Evolutionary conservation across 2,797 vertebrate species (phyloP).

Genomic region (Tauraco hartlaubi): DNA sequence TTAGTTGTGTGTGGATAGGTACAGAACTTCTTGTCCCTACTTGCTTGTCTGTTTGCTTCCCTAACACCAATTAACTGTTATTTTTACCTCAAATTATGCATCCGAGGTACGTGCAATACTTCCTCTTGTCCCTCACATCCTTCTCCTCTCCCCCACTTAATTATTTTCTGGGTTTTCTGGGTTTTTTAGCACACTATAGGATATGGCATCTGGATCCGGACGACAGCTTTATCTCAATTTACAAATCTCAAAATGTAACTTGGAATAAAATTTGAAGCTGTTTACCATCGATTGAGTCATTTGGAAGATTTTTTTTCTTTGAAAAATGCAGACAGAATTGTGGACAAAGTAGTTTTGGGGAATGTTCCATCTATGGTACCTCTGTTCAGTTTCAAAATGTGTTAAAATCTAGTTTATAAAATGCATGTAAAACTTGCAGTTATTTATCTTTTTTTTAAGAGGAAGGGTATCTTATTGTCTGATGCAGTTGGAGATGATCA

Average conservation of each 20-base stretch:
- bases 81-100: not conserved
- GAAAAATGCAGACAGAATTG: not conserved
- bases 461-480: not conserved
- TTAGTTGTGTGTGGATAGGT: not conserved
- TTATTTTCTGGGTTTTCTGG: not conserved
- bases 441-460: not conserved
- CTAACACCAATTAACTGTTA: not conserved
- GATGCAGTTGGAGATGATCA: not conserved
- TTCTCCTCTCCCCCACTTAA: not conserved
- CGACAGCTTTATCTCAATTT: not conserved
- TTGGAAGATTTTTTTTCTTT: not conserved
- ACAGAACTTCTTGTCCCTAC: not conserved
- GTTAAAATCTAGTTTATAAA: not conserved
- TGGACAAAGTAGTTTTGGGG: not conserved
- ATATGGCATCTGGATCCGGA: not conserved
- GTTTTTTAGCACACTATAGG: fast-evolving
- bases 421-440: not conserved
- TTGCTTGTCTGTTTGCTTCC: not conserved
- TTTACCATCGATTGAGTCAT: not conserved
- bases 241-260: not conserved
- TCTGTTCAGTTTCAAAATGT: not conserved
- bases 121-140: not conserved
- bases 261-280: not conserved
- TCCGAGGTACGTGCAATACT: not conserved
- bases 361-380: fast-evolving